Conservation (phyloP, 2,888 invertebrate species). For the Ennomos quercinarius region DNA sequence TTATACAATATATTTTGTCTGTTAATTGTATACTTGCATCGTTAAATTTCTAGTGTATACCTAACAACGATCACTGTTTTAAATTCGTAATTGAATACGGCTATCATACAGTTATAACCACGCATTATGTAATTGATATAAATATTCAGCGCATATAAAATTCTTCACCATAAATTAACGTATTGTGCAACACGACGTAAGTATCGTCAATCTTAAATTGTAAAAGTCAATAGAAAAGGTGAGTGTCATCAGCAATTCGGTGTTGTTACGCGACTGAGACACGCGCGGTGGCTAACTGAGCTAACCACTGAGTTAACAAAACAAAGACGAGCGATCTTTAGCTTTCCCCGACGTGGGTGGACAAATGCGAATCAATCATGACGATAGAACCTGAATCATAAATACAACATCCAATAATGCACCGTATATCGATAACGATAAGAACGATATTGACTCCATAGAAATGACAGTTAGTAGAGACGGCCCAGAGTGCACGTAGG, state of each 20-base stretch:
- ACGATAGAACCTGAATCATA: conserved; percentile 29
- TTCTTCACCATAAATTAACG: conserved; percentile 20
- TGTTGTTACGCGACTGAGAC: conserved; percentile 61
- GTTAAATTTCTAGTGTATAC: background rate
- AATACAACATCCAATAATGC: conserved; percentile 42
- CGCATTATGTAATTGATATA: conserved; percentile 21
- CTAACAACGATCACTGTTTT: background rate
- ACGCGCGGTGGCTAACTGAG: conserved; percentile 56
- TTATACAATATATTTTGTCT: background rate
- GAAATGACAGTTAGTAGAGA: conserved; percentile 39
- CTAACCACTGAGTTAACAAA: conserved; percentile 65
- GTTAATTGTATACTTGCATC: background rate
- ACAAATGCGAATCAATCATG: conserved; percentile 59
- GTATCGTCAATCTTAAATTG: conserved; percentile 50
- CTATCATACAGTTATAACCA: conserved; percentile 9
- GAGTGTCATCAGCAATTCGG: conserved; percentile 67
- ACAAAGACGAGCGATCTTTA: conserved; percentile 55
- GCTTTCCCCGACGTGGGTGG: conserved; percentile 69
- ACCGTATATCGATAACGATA: conserved; percentile 48
- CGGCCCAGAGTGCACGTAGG: conserved; percentile 60
- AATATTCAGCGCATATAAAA: conserved; percentile 30
- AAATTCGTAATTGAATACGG: conserved; percentile 2
- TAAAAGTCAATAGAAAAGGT: conserved; percentile 71
- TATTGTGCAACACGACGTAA: conserved; percentile 46
- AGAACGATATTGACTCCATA: conserved; percentile 39